phyloP scores from a whole-genome alignment of 2,113 vertebrate species.

The Agelaius tricolor region DNA sequence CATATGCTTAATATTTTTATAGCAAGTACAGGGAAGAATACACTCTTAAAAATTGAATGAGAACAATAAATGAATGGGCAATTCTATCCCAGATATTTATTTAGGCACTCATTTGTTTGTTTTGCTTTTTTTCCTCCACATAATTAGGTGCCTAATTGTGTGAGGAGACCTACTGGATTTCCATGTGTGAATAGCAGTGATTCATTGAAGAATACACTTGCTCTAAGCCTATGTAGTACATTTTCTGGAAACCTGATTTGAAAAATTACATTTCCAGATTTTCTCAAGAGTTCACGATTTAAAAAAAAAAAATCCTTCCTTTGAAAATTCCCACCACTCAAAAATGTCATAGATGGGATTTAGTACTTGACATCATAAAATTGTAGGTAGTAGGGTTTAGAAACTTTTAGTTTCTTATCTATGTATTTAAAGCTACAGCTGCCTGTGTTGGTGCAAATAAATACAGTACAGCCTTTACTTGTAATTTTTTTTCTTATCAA shows the following conservation, averaged over 20 bases:
- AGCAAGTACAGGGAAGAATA: background rate
- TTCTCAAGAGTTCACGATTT: background rate
- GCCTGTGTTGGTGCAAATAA: background rate
- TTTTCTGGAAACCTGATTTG: background rate
- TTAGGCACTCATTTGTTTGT: background rate
- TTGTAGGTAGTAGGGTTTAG: background rate
- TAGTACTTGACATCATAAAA: background rate
- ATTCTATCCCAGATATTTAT: background rate
- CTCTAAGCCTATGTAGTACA: background rate
- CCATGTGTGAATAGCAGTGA: background rate
- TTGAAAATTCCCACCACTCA: background rate
- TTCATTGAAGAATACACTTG: background rate
- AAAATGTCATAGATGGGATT: background rate
- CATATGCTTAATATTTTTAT: background rate
- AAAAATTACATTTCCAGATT: background rate
- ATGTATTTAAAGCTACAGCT: background rate
- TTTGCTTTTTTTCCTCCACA: accelerated
- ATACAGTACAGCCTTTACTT: background rate
- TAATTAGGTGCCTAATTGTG: background rate
- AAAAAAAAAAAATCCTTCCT: background rate
- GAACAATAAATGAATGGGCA: background rate
- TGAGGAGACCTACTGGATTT: background rate
- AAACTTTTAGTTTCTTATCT: background rate
- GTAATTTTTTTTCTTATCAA: background rate
- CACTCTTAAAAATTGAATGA: background rate